Percentiles rank a stretch among this genome's conserved stretches.
phyloP scores from a whole-genome alignment of 2,113 vertebrate species.

The Trichechus manatus region DNA sequence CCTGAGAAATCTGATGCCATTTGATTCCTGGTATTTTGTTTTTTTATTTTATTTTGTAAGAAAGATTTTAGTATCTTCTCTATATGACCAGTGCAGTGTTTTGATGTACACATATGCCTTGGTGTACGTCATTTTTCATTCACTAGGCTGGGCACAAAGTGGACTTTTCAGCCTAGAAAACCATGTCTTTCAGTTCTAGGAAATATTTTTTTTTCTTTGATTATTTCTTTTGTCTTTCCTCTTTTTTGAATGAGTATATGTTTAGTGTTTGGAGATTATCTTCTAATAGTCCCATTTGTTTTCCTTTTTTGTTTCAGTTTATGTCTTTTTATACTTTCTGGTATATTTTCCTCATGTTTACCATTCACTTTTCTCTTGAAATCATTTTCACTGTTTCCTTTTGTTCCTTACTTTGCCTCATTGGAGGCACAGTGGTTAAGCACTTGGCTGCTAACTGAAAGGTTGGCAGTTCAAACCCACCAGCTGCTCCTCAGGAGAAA shows the following conservation, averaged over 20 bases:
- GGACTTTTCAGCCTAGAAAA: not conserved
- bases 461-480: too few species aligned
- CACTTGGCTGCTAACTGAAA: too few species aligned
- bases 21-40: not conserved
- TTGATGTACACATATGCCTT: not conserved
- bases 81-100: not conserved
- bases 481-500: too few species aligned
- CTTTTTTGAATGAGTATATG: not conserved
- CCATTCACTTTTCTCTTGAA: not conserved
- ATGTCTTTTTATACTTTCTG: not conserved
- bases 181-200: not conserved
- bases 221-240: not conserved
- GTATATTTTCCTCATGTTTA: not conserved
- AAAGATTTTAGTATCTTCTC: not conserved
- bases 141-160: not conserved
- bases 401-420: not conserved
- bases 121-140: not conserved
- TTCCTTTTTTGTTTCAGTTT: not conserved
- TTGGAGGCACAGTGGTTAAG: too few species aligned
- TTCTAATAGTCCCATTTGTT: not conserved
- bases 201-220: not conserved
- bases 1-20: not conserved
- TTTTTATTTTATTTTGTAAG: not conserved
- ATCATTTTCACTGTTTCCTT: not conserved
- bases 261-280: not conserved